Evolutionary conservation across 2,113 vertebrate genomes (phyloP).

Genomic region (Coptodon bakossiorum): DNA sequence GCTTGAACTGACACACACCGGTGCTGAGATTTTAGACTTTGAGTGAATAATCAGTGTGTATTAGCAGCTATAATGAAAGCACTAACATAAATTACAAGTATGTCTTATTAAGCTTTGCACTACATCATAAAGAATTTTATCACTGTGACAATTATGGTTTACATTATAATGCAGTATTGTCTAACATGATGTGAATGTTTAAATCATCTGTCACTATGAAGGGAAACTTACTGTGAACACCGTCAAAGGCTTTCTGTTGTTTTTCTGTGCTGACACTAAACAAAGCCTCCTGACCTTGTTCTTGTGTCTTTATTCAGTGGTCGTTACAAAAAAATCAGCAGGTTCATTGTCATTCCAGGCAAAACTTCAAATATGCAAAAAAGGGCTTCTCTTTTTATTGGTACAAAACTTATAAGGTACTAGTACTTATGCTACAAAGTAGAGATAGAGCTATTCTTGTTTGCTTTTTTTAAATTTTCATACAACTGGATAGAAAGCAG

Average conservation of each 20-base stretch:
- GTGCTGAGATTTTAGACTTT: not conserved
- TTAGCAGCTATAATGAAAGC: not conserved
- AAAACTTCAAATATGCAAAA: slow-evolving; percentile 49
- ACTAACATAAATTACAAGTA: not conserved
- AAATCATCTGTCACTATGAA: not conserved
- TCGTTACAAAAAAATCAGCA: slow-evolving; percentile 48
- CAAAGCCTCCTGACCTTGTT: not conserved
- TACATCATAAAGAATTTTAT: not conserved
- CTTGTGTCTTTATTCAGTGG: slow-evolving; percentile 43
- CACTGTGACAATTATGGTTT: slow-evolving; percentile 12
- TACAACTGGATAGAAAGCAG: slow-evolving; percentile 53
- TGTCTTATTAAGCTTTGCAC: slow-evolving; percentile 4
- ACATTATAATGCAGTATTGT: not conserved
- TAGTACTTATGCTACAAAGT: slow-evolving; percentile 55
- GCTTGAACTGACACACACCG: not conserved
- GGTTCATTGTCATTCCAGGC: slow-evolving; percentile 27
- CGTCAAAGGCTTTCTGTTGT: not conserved
- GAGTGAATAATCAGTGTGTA: not conserved
- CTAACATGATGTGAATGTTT: not conserved
- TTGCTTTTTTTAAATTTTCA: not conserved
- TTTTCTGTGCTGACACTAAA: not conserved
- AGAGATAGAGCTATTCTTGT: slow-evolving; percentile 5
- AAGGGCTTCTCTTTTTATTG: slow-evolving; percentile 8
- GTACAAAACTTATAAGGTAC: slow-evolving; percentile 59
- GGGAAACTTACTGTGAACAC: not conserved